These are phyloP conservation scores for Cephalotes varians DNA, from an alignment of 2,888 invertebrate genomes.

Conservation along the genomic window DNA sequence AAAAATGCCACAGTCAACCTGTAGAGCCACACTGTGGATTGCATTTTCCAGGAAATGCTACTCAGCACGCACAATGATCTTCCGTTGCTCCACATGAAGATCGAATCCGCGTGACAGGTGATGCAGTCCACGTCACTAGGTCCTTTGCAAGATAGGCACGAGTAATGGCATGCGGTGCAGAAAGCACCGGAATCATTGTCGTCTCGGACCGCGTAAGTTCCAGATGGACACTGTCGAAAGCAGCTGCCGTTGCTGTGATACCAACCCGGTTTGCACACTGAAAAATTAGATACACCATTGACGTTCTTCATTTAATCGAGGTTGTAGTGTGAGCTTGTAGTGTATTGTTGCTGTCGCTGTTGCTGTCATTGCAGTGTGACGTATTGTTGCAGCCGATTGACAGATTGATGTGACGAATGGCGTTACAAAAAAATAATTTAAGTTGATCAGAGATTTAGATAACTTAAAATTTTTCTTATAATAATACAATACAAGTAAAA, in stretches of 20 bases:
- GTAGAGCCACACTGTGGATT: slow-evolving; percentile 80
- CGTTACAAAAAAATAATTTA: background rate
- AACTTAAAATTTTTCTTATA: background rate
- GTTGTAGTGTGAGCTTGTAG: background rate
- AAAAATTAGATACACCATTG: slow-evolving; percentile 77
- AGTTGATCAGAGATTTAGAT: background rate
- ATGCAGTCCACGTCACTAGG: slow-evolving; percentile 90
- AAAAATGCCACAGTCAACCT: slow-evolving; percentile 76
- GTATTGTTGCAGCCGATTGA: slow-evolving; percentile 1
- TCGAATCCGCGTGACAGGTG: slow-evolving; percentile 90
- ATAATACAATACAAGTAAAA: too few relatives aligned
- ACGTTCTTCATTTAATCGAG: slow-evolving; percentile 35
- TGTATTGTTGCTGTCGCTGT: slow-evolving; percentile 17
- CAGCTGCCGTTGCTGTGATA: slow-evolving; percentile 88
- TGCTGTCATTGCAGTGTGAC: slow-evolving; percentile 24
- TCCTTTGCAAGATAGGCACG: slow-evolving; percentile 90
- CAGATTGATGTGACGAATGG: slow-evolving; percentile 1
- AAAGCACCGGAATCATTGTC: slow-evolving; percentile 81
- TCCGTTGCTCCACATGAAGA: slow-evolving; percentile 80
- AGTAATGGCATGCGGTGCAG: slow-evolving; percentile 91
- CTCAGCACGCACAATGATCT: slow-evolving; percentile 75
- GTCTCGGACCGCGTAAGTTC: slow-evolving; percentile 75
- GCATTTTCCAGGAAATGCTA: slow-evolving; percentile 78
- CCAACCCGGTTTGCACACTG: slow-evolving; percentile 90
- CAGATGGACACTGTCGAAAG: slow-evolving; percentile 87